A percentile compares a stretch with the other conserved stretches of the same genome.
These are phyloP conservation scores for Hystrix brachyura DNA, from an alignment of 2,113 vertebrate species.

Conservation along the genomic window DNA sequence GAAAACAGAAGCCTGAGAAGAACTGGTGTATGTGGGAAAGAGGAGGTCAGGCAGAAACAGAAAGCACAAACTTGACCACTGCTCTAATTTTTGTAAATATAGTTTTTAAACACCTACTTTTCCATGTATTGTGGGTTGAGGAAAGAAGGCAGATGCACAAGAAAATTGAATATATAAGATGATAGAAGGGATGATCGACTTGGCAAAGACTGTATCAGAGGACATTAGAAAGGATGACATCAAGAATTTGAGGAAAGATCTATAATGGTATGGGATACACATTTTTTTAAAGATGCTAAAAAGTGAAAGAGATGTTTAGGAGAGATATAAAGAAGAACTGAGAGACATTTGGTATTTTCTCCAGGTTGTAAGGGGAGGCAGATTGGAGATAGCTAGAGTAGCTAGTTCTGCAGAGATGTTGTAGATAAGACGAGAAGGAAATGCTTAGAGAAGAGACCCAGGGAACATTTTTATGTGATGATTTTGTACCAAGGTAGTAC, in stretches of 20 bases:
- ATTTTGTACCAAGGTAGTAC: neutral
- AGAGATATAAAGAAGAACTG: neutral
- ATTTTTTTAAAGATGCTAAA: neutral
- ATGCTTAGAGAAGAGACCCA: neutral
- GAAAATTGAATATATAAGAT: neutral
- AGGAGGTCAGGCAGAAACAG: neutral
- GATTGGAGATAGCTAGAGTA: neutral
- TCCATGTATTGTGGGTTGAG: neutral
- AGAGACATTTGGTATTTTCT: neutral
- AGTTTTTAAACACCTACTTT: neutral
- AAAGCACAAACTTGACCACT: neutral
- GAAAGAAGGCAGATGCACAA: neutral
- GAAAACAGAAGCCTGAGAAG: neutral
- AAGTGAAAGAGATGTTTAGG: neutral
- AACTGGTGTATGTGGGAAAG: too few species aligned
- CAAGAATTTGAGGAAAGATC: neutral
- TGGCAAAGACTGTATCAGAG: neutral
- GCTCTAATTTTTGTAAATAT: neutral
- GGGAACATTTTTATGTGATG: neutral
- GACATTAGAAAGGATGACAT: neutral
- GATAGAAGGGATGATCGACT: neutral
- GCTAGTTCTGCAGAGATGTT: neutral
- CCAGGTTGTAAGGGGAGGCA: neutral
- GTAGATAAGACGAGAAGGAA: neutral
- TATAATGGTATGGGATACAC: neutral